Conservation (phyloP, 2,113 vertebrate species). For the Periophthalmodon schlosseri region DNA sequence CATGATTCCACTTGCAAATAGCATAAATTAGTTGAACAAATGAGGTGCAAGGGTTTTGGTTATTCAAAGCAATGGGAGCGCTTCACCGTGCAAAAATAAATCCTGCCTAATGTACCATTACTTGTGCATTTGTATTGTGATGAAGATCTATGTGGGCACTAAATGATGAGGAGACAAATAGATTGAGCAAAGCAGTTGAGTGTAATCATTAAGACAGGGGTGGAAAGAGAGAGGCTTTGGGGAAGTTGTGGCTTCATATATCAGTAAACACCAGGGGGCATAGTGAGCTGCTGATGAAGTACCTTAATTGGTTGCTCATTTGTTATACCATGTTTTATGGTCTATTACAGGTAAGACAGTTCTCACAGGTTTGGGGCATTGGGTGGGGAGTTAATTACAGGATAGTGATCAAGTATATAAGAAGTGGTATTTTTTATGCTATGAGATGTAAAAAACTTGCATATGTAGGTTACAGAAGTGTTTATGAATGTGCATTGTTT, state of each 20-base stretch:
- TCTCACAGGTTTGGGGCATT: no score
- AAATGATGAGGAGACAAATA: conserved; percentile 9
- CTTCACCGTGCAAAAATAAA: not conserved
- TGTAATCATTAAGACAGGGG: conserved; percentile 11
- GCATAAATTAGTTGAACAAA: not conserved
- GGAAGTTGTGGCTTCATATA: not conserved
- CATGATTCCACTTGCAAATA: not conserved
- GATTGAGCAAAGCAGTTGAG: not conserved
- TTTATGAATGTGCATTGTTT: no score
- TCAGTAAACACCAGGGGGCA: not conserved
- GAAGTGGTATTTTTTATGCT: no score
- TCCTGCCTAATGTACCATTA: not conserved
- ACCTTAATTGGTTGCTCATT: not conserved
- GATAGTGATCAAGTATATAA: no score
- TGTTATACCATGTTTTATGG: not conserved
- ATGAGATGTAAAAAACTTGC: no score
- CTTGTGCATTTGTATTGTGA: not conserved
- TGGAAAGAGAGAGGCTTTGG: conserved; percentile 7
- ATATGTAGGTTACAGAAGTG: no score
- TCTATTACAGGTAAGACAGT: not conserved
- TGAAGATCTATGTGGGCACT: not conserved
- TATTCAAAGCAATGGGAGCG: not conserved
- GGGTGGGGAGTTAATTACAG: no score
- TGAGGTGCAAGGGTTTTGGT: not conserved
- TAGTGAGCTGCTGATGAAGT: not conserved